Base-by-base conservation (phyloP, 1,140 invertebrate species). In the Notospermus geniculatus region DNA sequence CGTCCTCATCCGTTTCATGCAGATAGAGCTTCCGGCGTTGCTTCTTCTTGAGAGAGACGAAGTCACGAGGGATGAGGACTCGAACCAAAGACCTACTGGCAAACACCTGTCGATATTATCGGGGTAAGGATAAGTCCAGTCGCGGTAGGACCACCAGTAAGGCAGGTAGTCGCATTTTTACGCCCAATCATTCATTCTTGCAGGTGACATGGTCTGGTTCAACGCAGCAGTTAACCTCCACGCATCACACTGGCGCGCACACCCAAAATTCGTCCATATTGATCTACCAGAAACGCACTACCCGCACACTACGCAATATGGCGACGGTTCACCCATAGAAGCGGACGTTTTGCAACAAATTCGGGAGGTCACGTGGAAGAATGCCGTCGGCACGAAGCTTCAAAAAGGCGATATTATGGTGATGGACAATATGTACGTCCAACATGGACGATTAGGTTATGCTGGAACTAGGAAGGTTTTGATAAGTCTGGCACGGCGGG, bases 141-240 rank as follows among this genome's bases (percentile, higher is more conserved):
- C n/a, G n/a, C n/a, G n/a, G n/a, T n/a, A n/a, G n/a, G n/a, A n/a
- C n/a, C n/a, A n/a, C n/a, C n/a, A n/a, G n/a, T n/a, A n/a, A n/a
- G n/a, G n/a, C n/a, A n/a, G n/a, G n/a, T n/a, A n/a, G n/a, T n/a
- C n/a, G n/a, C n/a, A n/a, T n/a, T n/a, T n/a, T n/a, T n/a, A n/a
- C n/a, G n/a, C n/a, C n/a, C n/a, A n/a, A n/a, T n/a, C n/a, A n/a
- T n/a, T n/a, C 46, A 4, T 23, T 7, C n/a, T 50, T 50, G 5
- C 25, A 50, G 46, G 46, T 7, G 46, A 50, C n/a, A 50, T 50
- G 46, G 19, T 50, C 5, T 50, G 46, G 46, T 50, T 50, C 46
- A 50, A 50, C 25, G 19, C 4, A n/a, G n/a, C 19, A 19, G 19
- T 23, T n/a, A 23, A 9, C n/a, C 46, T 23, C 9, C n/a, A 50